These are phyloP conservation scores for Saturnia pavonia DNA, from an alignment of 2,888 invertebrate species.

Conservation along the genomic window DNA sequence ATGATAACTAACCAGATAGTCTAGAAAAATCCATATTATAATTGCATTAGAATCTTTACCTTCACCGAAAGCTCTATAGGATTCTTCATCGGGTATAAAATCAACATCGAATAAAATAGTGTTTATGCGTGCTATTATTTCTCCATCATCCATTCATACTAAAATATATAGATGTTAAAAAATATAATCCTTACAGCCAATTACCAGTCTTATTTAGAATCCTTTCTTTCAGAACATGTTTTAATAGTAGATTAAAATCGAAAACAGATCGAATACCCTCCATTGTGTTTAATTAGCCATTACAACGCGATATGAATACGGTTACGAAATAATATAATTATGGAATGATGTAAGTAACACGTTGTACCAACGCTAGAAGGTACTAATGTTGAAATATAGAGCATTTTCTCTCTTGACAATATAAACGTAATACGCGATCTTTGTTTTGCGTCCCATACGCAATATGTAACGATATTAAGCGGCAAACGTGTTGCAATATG, in stretches of 20 bases:
- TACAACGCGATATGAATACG: conserved; percentile 31
- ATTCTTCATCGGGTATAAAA: neutral
- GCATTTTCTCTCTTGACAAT: conserved; percentile 66
- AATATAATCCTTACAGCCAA: no score
- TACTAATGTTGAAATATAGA: conserved; percentile 48
- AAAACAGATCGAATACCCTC: neutral
- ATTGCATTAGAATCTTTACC: neutral
- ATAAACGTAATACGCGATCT: conserved; percentile 55
- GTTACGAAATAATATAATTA: conserved; percentile 10
- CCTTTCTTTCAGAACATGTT: neutral
- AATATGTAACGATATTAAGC: neutral
- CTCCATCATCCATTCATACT: neutral
- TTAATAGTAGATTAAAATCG: neutral
- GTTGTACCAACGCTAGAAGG: neutral
- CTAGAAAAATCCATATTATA: neutral
- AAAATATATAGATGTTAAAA: no score
- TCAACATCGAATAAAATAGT: neutral
- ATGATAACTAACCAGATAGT: neutral
- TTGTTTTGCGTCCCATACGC: conserved; percentile 64
- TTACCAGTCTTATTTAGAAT: no score
- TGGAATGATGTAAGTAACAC: neutral
- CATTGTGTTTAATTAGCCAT: neutral
- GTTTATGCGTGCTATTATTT: neutral
- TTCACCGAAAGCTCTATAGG: neutral
- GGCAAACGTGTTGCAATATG: neutral